These are phyloP conservation scores for Ibidorhyncha struthersii DNA, from an alignment of 2,113 vertebrate genomes.

Conservation along the genomic window DNA sequence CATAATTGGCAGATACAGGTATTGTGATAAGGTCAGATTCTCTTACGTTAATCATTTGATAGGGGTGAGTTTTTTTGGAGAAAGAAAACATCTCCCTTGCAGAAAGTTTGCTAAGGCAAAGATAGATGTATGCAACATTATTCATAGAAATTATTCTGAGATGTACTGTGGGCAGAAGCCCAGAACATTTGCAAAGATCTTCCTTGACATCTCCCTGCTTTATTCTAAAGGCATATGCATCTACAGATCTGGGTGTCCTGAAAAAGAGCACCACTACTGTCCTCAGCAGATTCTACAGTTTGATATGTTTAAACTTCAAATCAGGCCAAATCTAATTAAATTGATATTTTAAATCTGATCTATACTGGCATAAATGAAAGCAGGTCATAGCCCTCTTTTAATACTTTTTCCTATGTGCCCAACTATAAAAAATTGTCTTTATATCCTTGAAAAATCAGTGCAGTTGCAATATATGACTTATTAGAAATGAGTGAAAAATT, in stretches of 20 bases:
- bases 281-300: neutral
- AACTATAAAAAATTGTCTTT: neutral
- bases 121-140: no score
- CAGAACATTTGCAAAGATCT: neutral
- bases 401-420: neutral
- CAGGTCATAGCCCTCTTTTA: neutral
- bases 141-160: neutral
- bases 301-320: neutral
- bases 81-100: neutral
- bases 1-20: neutral
- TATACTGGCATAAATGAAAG: slow-evolving; percentile 1
- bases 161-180: neutral
- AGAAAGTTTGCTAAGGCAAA: neutral
- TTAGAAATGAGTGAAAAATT: neutral
- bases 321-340: slow-evolving; percentile 29
- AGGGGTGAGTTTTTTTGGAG: neutral
- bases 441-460: neutral
- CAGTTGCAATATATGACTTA: neutral
- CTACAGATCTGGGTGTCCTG: neutral
- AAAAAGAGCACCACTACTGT: neutral
- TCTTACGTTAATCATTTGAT: neutral
- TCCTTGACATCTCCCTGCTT: neutral
- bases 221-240: neutral
- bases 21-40: neutral
- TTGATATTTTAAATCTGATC: slow-evolving; percentile 13